These are phyloP conservation scores for Cheilosia vulpina DNA, from an alignment of 2,888 invertebrate species.

Conservation along the genomic window DNA sequence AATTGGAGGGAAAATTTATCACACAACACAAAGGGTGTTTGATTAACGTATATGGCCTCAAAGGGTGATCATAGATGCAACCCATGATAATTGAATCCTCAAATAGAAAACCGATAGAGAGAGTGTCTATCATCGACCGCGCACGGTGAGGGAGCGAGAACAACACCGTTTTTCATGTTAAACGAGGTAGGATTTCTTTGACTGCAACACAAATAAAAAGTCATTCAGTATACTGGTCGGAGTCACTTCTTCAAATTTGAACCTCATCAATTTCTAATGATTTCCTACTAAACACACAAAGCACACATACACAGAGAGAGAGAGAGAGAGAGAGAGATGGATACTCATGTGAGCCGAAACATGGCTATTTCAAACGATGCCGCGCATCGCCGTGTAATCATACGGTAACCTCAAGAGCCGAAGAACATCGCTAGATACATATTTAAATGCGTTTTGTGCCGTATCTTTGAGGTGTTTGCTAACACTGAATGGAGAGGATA, in stretches of 20 bases:
- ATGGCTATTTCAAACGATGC: slow-evolving; percentile 61
- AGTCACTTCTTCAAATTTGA: slow-evolving; percentile 59
- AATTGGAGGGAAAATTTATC: slow-evolving; percentile 58
- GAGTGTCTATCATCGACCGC: too few relatives aligned
- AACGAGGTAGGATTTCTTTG: slow-evolving; percentile 45
- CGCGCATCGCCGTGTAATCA: slow-evolving; percentile 48
- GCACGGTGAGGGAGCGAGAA: background rate
- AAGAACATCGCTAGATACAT: slow-evolving; percentile 26
- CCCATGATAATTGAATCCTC: slow-evolving; percentile 66
- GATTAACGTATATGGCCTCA: slow-evolving; percentile 49
- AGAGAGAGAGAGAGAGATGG: background rate
- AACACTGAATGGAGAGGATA: slow-evolving; percentile 16
- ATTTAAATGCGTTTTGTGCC: slow-evolving; percentile 53
- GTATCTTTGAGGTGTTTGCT: slow-evolving; percentile 36
- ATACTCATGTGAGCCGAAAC: slow-evolving; percentile 43
- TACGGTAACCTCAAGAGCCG: slow-evolving; percentile 49
- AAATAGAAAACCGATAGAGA: slow-evolving; percentile 38
- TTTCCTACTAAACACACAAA: slow-evolving; percentile 70
- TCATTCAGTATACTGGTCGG: slow-evolving; percentile 29
- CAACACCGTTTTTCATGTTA: slow-evolving; percentile 33
- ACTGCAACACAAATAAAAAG: slow-evolving; percentile 45
- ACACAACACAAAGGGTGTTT: slow-evolving; percentile 54
- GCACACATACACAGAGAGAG: background rate
- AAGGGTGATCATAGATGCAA: slow-evolving; percentile 55
- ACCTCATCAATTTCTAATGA: slow-evolving; percentile 73